These are phyloP conservation scores for Matsumurasca onukii DNA, from an alignment of 1,140 invertebrate species.

Conservation along the genomic window DNA sequence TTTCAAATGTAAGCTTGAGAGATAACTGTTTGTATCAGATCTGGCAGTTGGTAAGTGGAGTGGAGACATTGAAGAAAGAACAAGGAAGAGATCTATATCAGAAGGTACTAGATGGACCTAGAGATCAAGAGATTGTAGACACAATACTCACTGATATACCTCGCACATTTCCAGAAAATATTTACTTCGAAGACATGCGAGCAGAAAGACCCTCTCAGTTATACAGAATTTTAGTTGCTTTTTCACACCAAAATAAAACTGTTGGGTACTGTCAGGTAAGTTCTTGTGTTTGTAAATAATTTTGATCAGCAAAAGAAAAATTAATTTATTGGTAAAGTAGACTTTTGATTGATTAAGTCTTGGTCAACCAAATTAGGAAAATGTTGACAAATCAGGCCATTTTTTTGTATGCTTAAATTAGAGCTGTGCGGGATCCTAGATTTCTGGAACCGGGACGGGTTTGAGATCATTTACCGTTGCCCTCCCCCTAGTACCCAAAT, in stretches of 20 bases:
- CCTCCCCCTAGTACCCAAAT: too few species aligned
- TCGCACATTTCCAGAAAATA: slow-evolving; percentile 92
- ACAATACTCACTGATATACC: slow-evolving; percentile 82
- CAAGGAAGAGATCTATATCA: slow-evolving; percentile 43
- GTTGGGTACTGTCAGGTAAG: slow-evolving; percentile 87
- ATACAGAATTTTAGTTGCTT: slow-evolving; percentile 84
- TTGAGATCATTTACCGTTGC: too few species aligned
- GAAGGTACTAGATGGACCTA: slow-evolving; percentile 47
- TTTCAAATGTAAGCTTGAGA: too few species aligned
- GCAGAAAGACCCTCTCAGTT: slow-evolving; percentile 69
- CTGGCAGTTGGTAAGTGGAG: slow-evolving; percentile 84
- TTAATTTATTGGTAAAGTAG: not conserved
- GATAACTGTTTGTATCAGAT: slow-evolving; percentile 54
- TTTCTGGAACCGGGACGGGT: too few species aligned
- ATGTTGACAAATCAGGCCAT: too few species aligned
- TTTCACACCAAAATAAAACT: slow-evolving; percentile 81
- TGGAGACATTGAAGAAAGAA: slow-evolving; percentile 64
- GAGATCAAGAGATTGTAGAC: slow-evolving; percentile 59
- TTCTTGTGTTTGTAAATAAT: slow-evolving; percentile 5
- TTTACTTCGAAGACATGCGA: slow-evolving; percentile 78
- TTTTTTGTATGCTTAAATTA: too few species aligned
- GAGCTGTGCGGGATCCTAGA: too few species aligned
- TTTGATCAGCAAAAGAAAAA: too few species aligned
- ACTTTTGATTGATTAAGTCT: not conserved
- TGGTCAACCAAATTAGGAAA: too few species aligned